Conservation (phyloP, 2,888 invertebrate genomes). For the Drosophila testacea region DNA sequence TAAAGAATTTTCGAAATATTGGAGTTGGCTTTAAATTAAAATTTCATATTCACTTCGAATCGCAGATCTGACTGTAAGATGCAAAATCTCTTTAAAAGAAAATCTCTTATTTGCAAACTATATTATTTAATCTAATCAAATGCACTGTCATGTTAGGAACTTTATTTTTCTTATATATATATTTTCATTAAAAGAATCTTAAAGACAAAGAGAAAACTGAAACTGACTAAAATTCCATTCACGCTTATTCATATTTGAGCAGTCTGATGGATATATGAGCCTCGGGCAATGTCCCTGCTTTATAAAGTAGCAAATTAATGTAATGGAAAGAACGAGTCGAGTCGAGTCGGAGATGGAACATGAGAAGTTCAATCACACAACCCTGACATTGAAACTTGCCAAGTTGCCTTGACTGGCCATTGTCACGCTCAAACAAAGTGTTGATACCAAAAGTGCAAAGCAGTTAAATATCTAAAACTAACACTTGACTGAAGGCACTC, state of each 20-base stretch:
- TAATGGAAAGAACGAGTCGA: constrained; percentile 9
- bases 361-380: constrained; percentile 25
- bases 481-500: constrained; percentile 10
- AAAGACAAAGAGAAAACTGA: not conserved
- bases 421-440: constrained; percentile 21
- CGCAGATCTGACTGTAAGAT: too few relatives aligned
- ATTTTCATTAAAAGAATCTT: not conserved
- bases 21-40: too few relatives aligned
- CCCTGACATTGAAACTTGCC: constrained; percentile 16
- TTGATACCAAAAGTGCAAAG: constrained; percentile 21
- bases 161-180: not conserved
- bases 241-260: not conserved
- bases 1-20: too few relatives aligned
- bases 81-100: too few relatives aligned
- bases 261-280: constrained; percentile 2
- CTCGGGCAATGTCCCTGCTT: constrained; percentile 8
- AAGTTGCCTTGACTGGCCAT: constrained; percentile 14
- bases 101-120: too few relatives aligned
- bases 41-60: too few relatives aligned
- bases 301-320: constrained; percentile 19
- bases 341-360: constrained; percentile 5
- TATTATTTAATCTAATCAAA: not conserved
- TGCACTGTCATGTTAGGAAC: not conserved
- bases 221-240: constrained; percentile 2
- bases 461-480: constrained; percentile 14